phyloP scores from a whole-genome alignment of 2,113 vertebrate species.

The Brachyhypopomus occidentalis region DNA sequence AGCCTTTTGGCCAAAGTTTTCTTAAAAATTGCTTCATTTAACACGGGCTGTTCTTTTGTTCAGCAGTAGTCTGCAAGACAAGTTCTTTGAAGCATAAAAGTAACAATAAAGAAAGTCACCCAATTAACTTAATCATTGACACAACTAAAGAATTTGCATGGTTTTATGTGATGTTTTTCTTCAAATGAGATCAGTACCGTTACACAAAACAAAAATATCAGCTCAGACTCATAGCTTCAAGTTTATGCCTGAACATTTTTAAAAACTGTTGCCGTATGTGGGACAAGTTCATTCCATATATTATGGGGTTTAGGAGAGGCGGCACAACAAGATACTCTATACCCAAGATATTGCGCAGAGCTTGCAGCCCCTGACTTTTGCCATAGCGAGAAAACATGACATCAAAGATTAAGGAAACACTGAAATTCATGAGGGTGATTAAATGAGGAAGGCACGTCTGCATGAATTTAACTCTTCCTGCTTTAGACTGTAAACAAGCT shows the following conservation, averaged over 20 bases:
- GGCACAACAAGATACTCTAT: slow-evolving; percentile 57
- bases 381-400: slow-evolving; percentile 40
- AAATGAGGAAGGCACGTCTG: slow-evolving; percentile 55
- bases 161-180: too few species aligned
- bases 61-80: too few species aligned
- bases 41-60: too few species aligned
- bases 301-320: slow-evolving; percentile 47
- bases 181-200: too few species aligned
- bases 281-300: slow-evolving; percentile 48
- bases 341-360: slow-evolving; percentile 50
- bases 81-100: too few species aligned
- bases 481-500: slow-evolving; percentile 18
- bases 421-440: slow-evolving; percentile 43
- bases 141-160: too few species aligned
- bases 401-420: slow-evolving; percentile 65
- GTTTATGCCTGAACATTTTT: background rate
- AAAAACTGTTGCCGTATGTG: background rate
- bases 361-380: slow-evolving; percentile 7
- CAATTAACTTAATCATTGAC: too few species aligned
- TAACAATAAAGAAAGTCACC: too few species aligned
- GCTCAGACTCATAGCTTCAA: background rate
- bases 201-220: background rate
- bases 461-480: slow-evolving; percentile 29
- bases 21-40: too few species aligned
- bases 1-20: too few species aligned